These are phyloP conservation scores for Semicossyphus pulcher DNA, from an alignment of 2,113 vertebrate species.

Conservation along the genomic window DNA sequence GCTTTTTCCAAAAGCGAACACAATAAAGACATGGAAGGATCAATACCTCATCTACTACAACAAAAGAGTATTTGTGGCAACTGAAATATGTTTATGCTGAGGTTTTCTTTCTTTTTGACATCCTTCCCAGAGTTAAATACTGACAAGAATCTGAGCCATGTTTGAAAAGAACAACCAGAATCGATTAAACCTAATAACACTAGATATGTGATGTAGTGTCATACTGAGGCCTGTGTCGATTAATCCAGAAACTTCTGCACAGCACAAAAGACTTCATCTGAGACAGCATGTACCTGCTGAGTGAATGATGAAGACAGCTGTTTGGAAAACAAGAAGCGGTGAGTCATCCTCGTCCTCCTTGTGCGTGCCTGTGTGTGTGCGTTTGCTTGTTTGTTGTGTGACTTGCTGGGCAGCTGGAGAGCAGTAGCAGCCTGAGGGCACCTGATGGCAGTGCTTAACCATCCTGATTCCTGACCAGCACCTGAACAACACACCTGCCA, in stretches of 20 bases:
- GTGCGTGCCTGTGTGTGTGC: neutral
- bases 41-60: neutral
- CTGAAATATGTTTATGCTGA: neutral
- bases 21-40: neutral
- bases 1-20: neutral
- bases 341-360: slow-evolving; percentile 6
- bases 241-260: neutral
- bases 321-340: slow-evolving; percentile 2
- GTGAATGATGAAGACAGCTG: slow-evolving; percentile 42
- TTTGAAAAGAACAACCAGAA: neutral
- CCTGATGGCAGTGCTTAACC: slow-evolving; percentile 73
- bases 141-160: neutral
- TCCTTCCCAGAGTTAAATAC: too few species aligned
- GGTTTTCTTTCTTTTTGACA: neutral
- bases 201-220: neutral
- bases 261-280: slow-evolving; percentile 1
- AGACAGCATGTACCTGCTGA: slow-evolving; percentile 9
- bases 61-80: neutral
- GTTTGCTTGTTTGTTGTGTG: neutral
- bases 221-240: neutral
- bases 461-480: slow-evolving; percentile 14
- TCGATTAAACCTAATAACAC: too few species aligned
- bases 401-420: slow-evolving; percentile 31
- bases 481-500: slow-evolving; percentile 51
- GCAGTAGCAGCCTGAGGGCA: slow-evolving; percentile 65